phyloP scores from a whole-genome alignment of 2,888 invertebrate genomes.

The Pyrocoelia pectoralis region DNA sequence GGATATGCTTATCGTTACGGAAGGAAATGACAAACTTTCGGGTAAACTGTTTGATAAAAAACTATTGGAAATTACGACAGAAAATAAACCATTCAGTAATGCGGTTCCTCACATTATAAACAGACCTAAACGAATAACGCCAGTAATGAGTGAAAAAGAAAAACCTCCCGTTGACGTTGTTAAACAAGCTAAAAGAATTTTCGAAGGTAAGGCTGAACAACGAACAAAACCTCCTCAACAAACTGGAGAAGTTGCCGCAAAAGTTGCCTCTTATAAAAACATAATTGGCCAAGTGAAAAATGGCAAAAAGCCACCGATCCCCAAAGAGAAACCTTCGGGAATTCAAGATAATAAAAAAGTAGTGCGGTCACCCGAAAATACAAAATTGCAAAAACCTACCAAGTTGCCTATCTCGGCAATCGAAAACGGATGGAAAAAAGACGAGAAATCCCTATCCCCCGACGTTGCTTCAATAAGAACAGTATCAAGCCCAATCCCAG shows the following conservation, averaged over 20 bases:
- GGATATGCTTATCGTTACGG: conserved; percentile 60
- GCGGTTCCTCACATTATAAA: conserved; percentile 48
- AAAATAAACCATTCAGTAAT: conserved; percentile 39
- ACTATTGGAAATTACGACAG: conserved; percentile 35
- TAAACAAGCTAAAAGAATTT: conserved; percentile 83
- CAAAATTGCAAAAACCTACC: conserved; percentile 16
- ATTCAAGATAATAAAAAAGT: conserved; percentile 42
- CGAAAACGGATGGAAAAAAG: conserved; percentile 25
- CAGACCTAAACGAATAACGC: conserved; percentile 69
- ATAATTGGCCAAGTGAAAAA: conserved; percentile 67
- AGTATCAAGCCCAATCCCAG: conserved; percentile 54
- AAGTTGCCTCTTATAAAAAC: conserved; percentile 70
- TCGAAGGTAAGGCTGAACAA: conserved; percentile 74
- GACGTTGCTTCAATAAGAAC: conserved; percentile 15
- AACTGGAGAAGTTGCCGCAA: conserved; percentile 70
- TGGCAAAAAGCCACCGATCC: conserved; percentile 54
- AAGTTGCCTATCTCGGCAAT: conserved; percentile 14
- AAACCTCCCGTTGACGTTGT: conserved; percentile 91
- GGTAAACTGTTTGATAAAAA: conserved; percentile 43
- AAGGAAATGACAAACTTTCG: conserved; percentile 49
- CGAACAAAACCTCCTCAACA: conserved; percentile 62
- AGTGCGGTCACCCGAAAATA: conserved; percentile 4
- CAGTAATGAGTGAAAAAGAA: conserved; percentile 75
- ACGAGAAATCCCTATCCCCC: conserved; percentile 22
- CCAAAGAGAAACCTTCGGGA: conserved; percentile 61